These are phyloP conservation scores for Eurytoma californica DNA, from an alignment of 2,888 invertebrate species.

Conservation along the genomic window DNA sequence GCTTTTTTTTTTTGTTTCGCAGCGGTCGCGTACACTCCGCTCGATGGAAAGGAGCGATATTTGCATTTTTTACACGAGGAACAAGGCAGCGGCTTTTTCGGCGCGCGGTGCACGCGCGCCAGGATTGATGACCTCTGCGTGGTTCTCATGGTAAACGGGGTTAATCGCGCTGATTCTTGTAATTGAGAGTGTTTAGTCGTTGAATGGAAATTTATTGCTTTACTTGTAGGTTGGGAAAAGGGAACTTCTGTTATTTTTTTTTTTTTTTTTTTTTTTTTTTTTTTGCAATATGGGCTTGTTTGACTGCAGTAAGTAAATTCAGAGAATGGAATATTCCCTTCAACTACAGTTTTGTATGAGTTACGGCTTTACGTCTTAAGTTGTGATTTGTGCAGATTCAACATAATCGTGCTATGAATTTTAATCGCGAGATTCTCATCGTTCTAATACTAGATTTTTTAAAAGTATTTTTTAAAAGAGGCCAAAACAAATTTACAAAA, in stretches of 20 bases:
- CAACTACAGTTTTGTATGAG: background rate
- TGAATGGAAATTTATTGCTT: too few relatives aligned
- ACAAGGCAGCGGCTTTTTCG: background rate
- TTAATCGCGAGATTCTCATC: constrained; percentile 47
- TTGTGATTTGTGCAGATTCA: constrained; percentile 47
- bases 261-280: too few relatives aligned
- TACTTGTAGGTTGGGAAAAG: too few relatives aligned
- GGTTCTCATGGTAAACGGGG: background rate
- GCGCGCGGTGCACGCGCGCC: background rate
- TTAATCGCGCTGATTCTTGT: background rate
- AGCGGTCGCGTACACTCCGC: background rate
- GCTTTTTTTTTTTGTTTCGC: constrained; percentile 9
- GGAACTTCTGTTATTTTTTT: too few relatives aligned
- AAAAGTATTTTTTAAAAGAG: constrained; percentile 6
- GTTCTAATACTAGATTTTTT: constrained; percentile 29
- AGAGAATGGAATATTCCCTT: too few relatives aligned
- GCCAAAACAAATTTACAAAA: background rate
- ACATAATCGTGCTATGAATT: constrained; percentile 42
- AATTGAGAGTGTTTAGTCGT: too few relatives aligned
- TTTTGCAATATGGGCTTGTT: too few relatives aligned
- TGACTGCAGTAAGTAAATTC: too few relatives aligned
- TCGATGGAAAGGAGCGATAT: constrained; percentile 14
- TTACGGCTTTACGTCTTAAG: constrained; percentile 16
- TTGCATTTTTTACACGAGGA: constrained; percentile 13
- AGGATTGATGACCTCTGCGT: constrained; percentile 2